phyloP scores from a whole-genome alignment of 2,888 invertebrate species.

The Caenorhabditis sinica region DNA sequence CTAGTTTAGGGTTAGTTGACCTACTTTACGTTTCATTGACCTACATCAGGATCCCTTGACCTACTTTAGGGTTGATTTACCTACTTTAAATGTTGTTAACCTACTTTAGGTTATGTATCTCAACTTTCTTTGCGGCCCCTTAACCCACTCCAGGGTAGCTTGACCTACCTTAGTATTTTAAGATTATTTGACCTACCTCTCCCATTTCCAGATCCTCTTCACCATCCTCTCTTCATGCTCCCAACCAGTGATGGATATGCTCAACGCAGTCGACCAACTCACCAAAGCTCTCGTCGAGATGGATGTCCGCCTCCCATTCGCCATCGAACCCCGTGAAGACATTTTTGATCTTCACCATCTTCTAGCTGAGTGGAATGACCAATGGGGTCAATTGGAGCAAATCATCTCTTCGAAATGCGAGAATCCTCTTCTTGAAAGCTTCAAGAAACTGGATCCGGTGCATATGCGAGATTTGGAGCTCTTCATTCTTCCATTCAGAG shows the following conservation, averaged over 20 bases:
- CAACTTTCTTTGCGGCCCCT: too few relatives aligned
- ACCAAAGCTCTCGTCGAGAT: slow-evolving; percentile 53
- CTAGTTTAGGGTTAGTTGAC: too few relatives aligned
- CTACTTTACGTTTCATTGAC: too few relatives aligned
- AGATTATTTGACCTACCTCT: background rate
- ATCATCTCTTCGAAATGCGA: slow-evolving; percentile 44
- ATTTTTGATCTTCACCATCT: slow-evolving; percentile 67
- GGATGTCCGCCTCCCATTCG: slow-evolving; percentile 68
- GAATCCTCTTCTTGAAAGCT: slow-evolving; percentile 35
- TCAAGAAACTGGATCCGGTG: slow-evolving; percentile 55
- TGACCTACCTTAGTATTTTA: too few relatives aligned
- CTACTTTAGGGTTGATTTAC: too few relatives aligned
- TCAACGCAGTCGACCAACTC: slow-evolving; percentile 61
- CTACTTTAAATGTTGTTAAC: too few relatives aligned
- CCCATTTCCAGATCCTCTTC: slow-evolving; percentile 52
- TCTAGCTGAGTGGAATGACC: slow-evolving; percentile 69
- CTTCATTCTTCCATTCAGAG: slow-evolving; percentile 79
- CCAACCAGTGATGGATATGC: slow-evolving; percentile 65
- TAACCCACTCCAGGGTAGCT: too few relatives aligned
- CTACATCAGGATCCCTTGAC: too few relatives aligned
- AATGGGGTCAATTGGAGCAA: slow-evolving; percentile 58
- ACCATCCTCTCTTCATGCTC: slow-evolving; percentile 59
- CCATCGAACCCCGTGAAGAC: slow-evolving; percentile 57
- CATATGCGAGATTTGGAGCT: slow-evolving; percentile 73
- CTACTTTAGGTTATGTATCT: too few relatives aligned